Evolutionary conservation across 1,140 invertebrate species (phyloP), one percentile per base, ranked within the genome.

Genomic region (Temnothorax curvispinosus): DNA sequence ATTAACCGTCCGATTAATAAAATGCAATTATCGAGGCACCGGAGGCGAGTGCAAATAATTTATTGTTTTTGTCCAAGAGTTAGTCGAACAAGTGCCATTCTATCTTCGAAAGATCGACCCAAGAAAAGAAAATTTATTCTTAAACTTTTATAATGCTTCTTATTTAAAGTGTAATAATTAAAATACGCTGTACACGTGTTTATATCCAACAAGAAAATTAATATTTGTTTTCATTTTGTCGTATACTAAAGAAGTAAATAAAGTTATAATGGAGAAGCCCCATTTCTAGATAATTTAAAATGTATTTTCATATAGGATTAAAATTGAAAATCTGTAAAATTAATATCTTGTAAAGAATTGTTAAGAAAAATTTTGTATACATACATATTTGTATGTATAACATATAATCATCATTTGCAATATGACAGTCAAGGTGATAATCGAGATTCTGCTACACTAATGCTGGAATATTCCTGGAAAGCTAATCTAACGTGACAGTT

Each of bases 391-490:
- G 2, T 9, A 47, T 47, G 11, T 13, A n/a, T 3, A 11, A 15
- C 7, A n/a, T 38, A 74, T 54, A 76, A 75, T 58, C 35, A 27
- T 15, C 13, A 58, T 60, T 76, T 58, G 15, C 7, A 41, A 6
- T 44, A 41, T 27, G 38, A 7, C 7, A 44, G 3, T 80, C 32
- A 8, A 54, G n/a, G 35, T 52, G 54, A 41, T 77, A 78, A 78
- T 78, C 8, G 62, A 67, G 21, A 78, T 27, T 78, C 32, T 47
- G n/a, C 6, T 52, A 4, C n/a, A 50, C 5, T 78, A 80, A 76
- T 71, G 41, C 38, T 60, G 60, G 50, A 82, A 72, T 87, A 50
- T 82, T 86, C 62, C 71, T 50, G 67, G 64, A 89, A 89, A 85
- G 38, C 13, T 32, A 78, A 50, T 81, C 47, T 35, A 56, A 69